Base-by-base conservation (phyloP, 2,113 vertebrate species). In the Heterochromis multidens region DNA sequence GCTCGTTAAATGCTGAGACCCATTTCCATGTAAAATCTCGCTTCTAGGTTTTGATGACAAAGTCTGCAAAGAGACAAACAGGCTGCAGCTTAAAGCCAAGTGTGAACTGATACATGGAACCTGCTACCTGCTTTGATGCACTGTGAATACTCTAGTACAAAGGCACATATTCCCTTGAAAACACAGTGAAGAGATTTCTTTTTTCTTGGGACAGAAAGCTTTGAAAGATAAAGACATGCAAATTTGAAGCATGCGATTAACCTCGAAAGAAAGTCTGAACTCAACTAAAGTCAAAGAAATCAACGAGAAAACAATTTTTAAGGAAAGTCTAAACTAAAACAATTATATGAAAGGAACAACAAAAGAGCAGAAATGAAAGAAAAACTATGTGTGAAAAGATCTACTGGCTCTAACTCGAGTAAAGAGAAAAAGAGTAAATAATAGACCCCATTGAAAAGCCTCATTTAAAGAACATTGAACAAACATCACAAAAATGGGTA, bases 51-150 rank as follows among this genome's bases (percentile, higher is more conserved):
- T 96, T 92, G 97, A 96, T 76, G 96, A 96, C 93, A 96, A 95
- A 91, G 97, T 97, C 98, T 99, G 98, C 95, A 97, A 98, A 96
- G 95, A 99, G 96, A 98, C 97, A 97, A 91, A 90, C 3, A 84
- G 27, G 88, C 82, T 81, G 79, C 87, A 87, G 84, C 90, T 96
- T 92, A 92, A 91, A 94, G 85, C 80, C 84, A 65, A 46, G 70
- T 4, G 59, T 2, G 61, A n/a, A 23, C 40, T 1, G 33, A 77
- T 49, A n/a, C 43, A 21, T 23, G 79, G 35, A 94, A 88, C 78
- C 89, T 92, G 93, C 96, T 97, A 96, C 94, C 97, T 94, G 96
- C 92, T 97, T 63, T 96, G 96, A 97, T 95, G 95, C 95, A 97
- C 95, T 97, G 95, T 96, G 85, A 92, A 87, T 93, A 94, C 61